phyloP scores from a whole-genome alignment of 2,888 invertebrate genomes.

The Brachylomia viminalis region DNA sequence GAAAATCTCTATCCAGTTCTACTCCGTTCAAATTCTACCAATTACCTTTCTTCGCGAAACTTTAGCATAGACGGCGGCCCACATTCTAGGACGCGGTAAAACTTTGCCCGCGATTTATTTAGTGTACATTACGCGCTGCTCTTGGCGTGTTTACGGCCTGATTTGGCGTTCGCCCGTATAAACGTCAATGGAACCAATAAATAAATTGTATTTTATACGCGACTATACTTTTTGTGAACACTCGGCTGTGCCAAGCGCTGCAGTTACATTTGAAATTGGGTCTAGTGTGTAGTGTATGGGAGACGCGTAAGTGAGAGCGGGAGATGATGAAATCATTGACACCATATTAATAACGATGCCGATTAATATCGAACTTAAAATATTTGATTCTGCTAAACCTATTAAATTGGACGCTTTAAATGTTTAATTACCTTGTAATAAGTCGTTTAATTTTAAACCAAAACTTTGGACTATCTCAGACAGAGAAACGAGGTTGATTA shows the following conservation, averaged over 20 bases:
- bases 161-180: slow-evolving; percentile 71
- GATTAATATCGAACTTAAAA: neutral
- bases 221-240: slow-evolving; percentile 75
- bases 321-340: neutral
- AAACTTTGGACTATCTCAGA: neutral
- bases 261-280: slow-evolving; percentile 73
- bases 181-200: slow-evolving; percentile 78
- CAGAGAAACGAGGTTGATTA: neutral
- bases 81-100: slow-evolving; percentile 41
- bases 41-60: slow-evolving; percentile 51
- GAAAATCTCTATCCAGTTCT: slow-evolving; percentile 17
- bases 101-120: slow-evolving; percentile 52
- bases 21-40: slow-evolving; percentile 39
- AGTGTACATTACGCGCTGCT: slow-evolving; percentile 54
- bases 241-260: slow-evolving; percentile 77
- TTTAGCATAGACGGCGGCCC: slow-evolving; percentile 20
- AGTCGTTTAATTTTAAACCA: neutral
- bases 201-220: slow-evolving; percentile 81
- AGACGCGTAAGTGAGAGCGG: slow-evolving; percentile 14
- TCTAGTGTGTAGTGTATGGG: slow-evolving; percentile 38
- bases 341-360: neutral
- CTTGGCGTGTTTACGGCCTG: slow-evolving; percentile 59
- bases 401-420: neutral
- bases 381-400: neutral
- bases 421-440: neutral